These are phyloP conservation scores for Limenitis camilla DNA, from an alignment of 2,888 invertebrate species.

Conservation along the genomic window DNA sequence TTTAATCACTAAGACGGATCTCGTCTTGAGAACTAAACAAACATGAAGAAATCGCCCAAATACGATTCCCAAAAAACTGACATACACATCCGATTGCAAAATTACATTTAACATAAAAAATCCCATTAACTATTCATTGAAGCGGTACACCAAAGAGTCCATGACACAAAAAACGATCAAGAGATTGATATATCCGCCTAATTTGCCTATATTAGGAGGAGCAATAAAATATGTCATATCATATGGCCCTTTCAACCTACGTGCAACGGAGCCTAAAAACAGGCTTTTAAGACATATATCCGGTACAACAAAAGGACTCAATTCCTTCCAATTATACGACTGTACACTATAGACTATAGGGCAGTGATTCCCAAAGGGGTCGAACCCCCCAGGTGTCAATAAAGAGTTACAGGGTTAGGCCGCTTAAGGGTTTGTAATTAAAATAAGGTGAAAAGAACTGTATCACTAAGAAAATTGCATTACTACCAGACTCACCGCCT, in stretches of 20 bases:
- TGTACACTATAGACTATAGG: no score
- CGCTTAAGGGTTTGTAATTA: no score
- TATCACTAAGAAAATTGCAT: no score
- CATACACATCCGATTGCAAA: constrained; percentile 31
- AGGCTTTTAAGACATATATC: constrained; percentile 58
- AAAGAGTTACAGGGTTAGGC: no score
- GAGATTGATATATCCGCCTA: constrained; percentile 72
- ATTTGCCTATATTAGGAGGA: constrained; percentile 57
- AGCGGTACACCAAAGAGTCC: constrained; percentile 38
- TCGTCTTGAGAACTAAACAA: no score
- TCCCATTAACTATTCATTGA: constrained; percentile 47
- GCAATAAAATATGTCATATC: constrained; percentile 71
- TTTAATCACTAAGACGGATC: no score
- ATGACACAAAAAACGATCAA: constrained; percentile 37
- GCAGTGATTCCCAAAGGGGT: no score
- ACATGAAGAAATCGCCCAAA: background rate
- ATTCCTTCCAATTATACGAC: constrained; percentile 56
- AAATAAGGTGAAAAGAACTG: no score
- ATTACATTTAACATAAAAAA: constrained; percentile 23
- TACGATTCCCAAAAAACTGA: constrained; percentile 10
- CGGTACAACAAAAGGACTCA: constrained; percentile 54
- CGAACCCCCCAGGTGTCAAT: no score
- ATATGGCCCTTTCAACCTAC: constrained; percentile 51
- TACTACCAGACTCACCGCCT: no score
- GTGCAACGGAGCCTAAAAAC: constrained; percentile 61